A percentile compares a stretch with the other conserved stretches of the same genome.
Evolutionary conservation across 2,888 invertebrate genomes (phyloP).

Genomic region (Bibio marci): DNA sequence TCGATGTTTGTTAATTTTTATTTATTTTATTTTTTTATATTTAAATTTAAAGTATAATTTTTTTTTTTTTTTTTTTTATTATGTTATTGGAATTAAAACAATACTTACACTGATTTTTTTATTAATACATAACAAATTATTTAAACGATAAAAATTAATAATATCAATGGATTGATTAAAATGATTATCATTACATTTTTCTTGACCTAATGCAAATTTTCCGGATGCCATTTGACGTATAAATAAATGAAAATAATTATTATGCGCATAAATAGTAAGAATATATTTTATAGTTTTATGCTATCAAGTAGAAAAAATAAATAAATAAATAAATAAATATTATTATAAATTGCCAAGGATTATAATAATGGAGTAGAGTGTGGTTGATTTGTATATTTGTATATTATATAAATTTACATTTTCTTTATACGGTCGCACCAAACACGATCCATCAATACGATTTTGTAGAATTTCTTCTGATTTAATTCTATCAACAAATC

Average conservation of each 20-base stretch:
- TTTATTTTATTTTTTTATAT: too few relatives aligned
- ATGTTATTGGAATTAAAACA: constrained; percentile 18
- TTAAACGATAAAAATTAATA: constrained; percentile 23
- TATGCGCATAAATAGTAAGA: constrained; percentile 22
- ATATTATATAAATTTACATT: constrained; percentile 10
- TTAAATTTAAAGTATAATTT: too few relatives aligned
- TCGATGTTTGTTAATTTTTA: too few relatives aligned
- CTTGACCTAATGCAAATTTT: constrained; percentile 22
- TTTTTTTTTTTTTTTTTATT: too few relatives aligned
- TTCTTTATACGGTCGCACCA: constrained; percentile 26
- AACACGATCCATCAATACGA: constrained; percentile 23
- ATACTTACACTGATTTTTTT: constrained; percentile 20
- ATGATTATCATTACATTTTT: constrained; percentile 21
- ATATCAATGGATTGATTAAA: constrained; percentile 24
- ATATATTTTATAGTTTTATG: constrained; percentile 25
- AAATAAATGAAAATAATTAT: constrained; percentile 24
- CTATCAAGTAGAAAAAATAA: constrained; percentile 9
- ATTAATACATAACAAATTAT: constrained; percentile 25
- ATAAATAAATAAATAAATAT: constrained; percentile 1
- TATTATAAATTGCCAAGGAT: constrained; percentile 1
- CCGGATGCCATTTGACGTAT: constrained; percentile 20
- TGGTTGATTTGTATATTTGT: background rate
- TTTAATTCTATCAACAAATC: constrained; percentile 21
- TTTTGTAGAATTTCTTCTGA: constrained; percentile 21
- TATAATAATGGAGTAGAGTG: background rate